Percentiles rank a stretch among this genome's conserved stretches.
Conservation (phyloP, 2,888 invertebrate genomes). For the Erebia ligea region DNA sequence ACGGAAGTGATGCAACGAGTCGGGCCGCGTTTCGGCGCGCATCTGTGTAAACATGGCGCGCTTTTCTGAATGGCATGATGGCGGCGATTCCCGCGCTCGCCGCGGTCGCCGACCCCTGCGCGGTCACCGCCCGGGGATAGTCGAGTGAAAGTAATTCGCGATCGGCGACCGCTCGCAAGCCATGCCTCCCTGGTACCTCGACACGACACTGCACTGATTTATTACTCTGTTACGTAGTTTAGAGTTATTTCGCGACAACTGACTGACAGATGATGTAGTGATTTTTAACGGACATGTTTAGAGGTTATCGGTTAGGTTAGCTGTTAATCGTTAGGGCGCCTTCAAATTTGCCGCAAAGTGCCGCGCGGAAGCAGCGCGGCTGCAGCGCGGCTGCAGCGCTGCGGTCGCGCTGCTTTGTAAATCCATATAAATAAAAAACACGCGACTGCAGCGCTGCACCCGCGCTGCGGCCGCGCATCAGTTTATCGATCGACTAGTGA, state of each 20-base stretch:
- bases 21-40: conserved; percentile 73
- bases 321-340: too few species aligned
- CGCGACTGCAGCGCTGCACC: too few species aligned
- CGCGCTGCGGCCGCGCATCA: too few species aligned
- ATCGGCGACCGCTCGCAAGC: conserved; percentile 68
- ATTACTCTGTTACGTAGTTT: conserved; percentile 42
- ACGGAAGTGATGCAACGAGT: conserved; percentile 80
- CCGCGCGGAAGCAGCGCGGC: too few species aligned
- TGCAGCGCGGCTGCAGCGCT: too few species aligned
- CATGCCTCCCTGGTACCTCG: conserved; percentile 70
- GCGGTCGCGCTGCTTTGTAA: too few species aligned
- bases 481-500: too few species aligned
- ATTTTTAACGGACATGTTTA: conserved; percentile 3
- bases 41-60: conserved; percentile 82
- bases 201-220: conserved; percentile 47
- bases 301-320: background rate
- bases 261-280: conserved; percentile 6
- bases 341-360: too few species aligned
- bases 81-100: conserved; percentile 76
- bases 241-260: conserved; percentile 24
- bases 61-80: conserved; percentile 78
- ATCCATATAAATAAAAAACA: too few species aligned
- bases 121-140: conserved; percentile 79
- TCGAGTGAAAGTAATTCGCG: conserved; percentile 83
- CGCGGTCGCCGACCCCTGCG: conserved; percentile 73